Percentiles rank a stretch among this genome's conserved stretches.
These are phyloP conservation scores for Trichopria drosophilae DNA, from an alignment of 2,888 invertebrate genomes.

Conservation along the genomic window DNA sequence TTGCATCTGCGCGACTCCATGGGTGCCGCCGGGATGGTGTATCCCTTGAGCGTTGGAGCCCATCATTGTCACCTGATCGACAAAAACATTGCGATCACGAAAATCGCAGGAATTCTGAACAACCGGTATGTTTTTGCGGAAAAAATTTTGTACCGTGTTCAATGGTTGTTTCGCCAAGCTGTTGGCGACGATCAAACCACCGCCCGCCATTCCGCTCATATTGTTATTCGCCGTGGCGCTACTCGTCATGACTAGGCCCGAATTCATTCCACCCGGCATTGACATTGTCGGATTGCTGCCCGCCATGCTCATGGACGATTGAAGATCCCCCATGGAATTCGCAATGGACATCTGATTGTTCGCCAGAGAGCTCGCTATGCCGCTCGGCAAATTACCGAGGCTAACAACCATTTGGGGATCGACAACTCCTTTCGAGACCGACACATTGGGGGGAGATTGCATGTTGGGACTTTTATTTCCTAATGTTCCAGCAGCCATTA, in stretches of 20 bases:
- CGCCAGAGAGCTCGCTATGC: slow-evolving; percentile 61
- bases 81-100: background rate
- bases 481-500: slow-evolving; percentile 74
- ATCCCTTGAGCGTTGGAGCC: slow-evolving; percentile 59
- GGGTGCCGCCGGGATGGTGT: slow-evolving; percentile 53
- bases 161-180: slow-evolving; percentile 75
- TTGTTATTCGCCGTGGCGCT: slow-evolving; percentile 65
- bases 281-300: slow-evolving; percentile 55
- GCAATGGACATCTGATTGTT: slow-evolving; percentile 58
- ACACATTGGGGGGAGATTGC: slow-evolving; percentile 83
- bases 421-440: slow-evolving; percentile 69
- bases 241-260: slow-evolving; percentile 81
- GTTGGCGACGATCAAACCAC: slow-evolving; percentile 73
- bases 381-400: slow-evolving; percentile 62
- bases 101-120: no score
- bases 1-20: slow-evolving; percentile 63
- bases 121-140: no score
- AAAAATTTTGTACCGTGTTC: slow-evolving; percentile 46
- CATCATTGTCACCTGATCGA: slow-evolving; percentile 62
- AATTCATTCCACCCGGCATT: slow-evolving; percentile 55
- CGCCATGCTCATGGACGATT: slow-evolving; percentile 68
- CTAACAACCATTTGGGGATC: slow-evolving; percentile 66
- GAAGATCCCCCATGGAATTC: slow-evolving; percentile 59
- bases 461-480: slow-evolving; percentile 82
- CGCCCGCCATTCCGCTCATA: slow-evolving; percentile 69